Conservation (phyloP, 2,797 vertebrate genomes). For the Onychomys leucogaster region DNA sequence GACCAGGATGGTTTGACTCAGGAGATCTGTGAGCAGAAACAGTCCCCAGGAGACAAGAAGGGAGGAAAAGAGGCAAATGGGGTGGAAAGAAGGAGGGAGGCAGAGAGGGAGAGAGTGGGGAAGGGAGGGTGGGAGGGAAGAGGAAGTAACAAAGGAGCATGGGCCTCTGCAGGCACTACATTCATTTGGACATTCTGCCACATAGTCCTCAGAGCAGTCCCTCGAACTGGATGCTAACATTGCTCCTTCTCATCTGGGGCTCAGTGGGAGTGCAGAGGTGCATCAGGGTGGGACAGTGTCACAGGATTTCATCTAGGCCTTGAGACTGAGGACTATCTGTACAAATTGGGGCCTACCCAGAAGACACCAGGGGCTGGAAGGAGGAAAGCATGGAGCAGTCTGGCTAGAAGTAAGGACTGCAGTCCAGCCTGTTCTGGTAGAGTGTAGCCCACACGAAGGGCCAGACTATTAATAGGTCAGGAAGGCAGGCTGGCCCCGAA, state of each 20-base stretch:
- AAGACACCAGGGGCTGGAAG: not conserved
- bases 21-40: not conserved
- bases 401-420: not conserved
- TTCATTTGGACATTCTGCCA: not conserved
- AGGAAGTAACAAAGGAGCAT: not conserved
- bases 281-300: rapidly evolving
- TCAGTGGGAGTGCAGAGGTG: not conserved
- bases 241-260: not conserved
- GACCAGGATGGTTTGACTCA: not conserved
- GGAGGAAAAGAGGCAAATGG: too few species aligned
- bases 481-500: not conserved
- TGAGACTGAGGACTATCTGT: not conserved
- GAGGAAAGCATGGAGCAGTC: not conserved
- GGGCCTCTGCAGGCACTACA: not conserved
- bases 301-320: not conserved
- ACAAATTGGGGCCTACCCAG: not conserved
- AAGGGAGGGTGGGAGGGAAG: too few species aligned
- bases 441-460: not conserved
- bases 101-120: not conserved
- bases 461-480: not conserved
- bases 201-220: not conserved
- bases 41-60: not conserved
- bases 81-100: not conserved
- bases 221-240: not conserved
- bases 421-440: not conserved